phyloP scores from a whole-genome alignment of 2,113 vertebrate species.

The Syngnathus typhle region DNA sequence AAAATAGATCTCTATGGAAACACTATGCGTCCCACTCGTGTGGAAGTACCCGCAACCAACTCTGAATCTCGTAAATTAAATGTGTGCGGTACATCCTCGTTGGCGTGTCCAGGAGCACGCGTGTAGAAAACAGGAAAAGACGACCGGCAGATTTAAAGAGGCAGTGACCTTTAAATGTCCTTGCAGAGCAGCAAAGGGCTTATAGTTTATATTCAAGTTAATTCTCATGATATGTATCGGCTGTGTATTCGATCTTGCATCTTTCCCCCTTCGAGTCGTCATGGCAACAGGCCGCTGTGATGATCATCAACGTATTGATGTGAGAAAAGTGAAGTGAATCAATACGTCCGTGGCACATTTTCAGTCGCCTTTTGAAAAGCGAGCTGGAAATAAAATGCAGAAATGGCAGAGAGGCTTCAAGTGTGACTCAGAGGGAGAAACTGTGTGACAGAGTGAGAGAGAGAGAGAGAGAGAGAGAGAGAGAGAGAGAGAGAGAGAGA shows the following conservation, averaged over 20 bases:
- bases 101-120: not conserved
- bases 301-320: constrained; percentile 23
- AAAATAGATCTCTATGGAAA: constrained; percentile 79
- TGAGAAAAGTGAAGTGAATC: constrained; percentile 36
- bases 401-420: constrained; percentile 29
- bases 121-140: constrained; percentile 5
- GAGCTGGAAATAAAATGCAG: constrained; percentile 3
- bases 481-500: constrained; percentile 22
- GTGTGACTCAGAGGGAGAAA: constrained; percentile 35
- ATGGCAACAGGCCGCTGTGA: constrained; percentile 44
- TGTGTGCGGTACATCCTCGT: not conserved
- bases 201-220: not conserved
- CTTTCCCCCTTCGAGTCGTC: constrained; percentile 20
- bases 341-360: constrained; percentile 35
- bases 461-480: constrained; percentile 30
- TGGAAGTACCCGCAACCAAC: constrained; percentile 53
- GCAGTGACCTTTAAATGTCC: constrained; percentile 55
- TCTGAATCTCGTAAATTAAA: constrained; percentile 44
- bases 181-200: constrained; percentile 26
- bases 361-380: constrained; percentile 38
- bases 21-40: constrained; percentile 68
- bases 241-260: constrained; percentile 17
- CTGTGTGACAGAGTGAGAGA: constrained; percentile 10
- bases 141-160: not conserved
- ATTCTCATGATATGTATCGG: not conserved